These are phyloP conservation scores for Callospermophilus lateralis DNA, from an alignment of 2,113 vertebrate species.

Conservation along the genomic window DNA sequence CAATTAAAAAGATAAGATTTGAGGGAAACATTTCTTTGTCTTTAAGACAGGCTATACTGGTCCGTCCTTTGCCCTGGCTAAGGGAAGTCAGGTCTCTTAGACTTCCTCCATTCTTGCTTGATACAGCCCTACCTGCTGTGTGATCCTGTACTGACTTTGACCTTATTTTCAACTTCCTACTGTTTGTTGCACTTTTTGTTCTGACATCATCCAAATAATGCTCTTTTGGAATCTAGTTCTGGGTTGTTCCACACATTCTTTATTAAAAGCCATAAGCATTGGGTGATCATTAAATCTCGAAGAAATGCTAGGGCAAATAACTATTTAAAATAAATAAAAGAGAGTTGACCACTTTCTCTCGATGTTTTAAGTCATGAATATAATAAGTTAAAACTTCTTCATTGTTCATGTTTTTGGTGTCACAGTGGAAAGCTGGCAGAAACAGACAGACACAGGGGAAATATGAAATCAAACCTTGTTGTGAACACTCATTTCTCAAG, in stretches of 20 bases:
- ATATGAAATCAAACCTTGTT: background rate
- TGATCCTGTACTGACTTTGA: background rate
- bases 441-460: background rate
- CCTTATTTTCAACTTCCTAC: background rate
- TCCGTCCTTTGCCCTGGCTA: background rate
- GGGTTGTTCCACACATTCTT: background rate
- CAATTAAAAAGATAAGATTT: background rate
- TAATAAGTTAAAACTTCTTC: background rate
- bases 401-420: background rate
- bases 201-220: background rate
- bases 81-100: background rate
- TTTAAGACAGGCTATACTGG: background rate
- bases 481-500: background rate
- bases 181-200: background rate
- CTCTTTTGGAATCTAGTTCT: background rate
- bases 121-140: background rate
- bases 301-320: background rate
- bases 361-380: background rate
- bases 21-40: background rate
- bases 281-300: background rate
- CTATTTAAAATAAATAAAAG: constrained; percentile 9
- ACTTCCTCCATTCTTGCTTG: background rate
- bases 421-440: background rate
- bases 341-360: background rate
- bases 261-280: background rate